phyloP scores from a whole-genome alignment of 2,888 invertebrate genomes.

The Nezara viridula region DNA sequence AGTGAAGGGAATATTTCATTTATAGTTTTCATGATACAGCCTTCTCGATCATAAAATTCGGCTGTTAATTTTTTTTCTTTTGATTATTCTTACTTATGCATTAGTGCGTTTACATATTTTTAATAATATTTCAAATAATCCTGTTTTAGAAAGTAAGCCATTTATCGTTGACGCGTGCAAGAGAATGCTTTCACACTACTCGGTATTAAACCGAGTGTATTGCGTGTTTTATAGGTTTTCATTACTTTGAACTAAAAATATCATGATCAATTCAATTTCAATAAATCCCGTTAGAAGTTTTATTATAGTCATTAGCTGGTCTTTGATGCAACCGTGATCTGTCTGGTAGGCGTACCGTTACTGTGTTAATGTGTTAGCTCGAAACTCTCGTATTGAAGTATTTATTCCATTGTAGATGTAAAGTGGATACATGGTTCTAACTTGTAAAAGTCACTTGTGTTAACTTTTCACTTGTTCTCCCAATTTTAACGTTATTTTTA shows the following conservation, averaged over 20 bases:
- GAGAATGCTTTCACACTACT: background rate
- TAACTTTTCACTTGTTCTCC: too few relatives aligned
- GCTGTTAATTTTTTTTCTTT: background rate
- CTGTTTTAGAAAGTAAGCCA: too few relatives aligned
- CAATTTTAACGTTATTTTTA: too few relatives aligned
- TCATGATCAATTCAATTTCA: background rate
- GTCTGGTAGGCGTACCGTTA: background rate
- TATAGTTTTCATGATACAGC: background rate
- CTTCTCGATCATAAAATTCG: background rate
- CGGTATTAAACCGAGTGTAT: background rate
- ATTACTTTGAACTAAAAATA: background rate
- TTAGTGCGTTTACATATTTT: background rate
- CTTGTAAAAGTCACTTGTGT: too few relatives aligned
- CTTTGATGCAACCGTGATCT: background rate
- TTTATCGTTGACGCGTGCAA: background rate
- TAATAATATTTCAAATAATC: background rate
- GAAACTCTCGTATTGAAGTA: background rate
- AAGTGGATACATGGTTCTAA: too few relatives aligned
- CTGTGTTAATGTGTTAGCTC: background rate
- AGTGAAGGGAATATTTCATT: background rate
- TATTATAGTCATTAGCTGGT: background rate
- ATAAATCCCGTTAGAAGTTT: background rate
- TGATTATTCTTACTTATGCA: background rate
- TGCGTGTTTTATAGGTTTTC: background rate
- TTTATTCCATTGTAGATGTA: too few relatives aligned